A percentile compares a stretch with the other conserved stretches of the same genome.
These are phyloP conservation scores for Macroglossus sobrinus DNA, from an alignment of 2,113 vertebrate genomes.

Conservation along the genomic window DNA sequence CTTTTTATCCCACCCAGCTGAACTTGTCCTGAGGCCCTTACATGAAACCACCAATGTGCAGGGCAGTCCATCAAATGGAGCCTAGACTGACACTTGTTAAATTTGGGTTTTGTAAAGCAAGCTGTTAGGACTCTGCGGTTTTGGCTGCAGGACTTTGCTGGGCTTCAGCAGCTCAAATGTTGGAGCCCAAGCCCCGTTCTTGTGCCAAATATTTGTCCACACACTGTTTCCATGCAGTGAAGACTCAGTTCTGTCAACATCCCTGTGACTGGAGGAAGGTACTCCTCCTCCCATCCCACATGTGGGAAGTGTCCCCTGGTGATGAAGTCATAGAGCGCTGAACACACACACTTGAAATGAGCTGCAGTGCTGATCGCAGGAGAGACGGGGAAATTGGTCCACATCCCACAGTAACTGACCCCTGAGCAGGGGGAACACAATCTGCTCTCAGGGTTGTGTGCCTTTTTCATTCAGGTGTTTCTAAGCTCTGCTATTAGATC, in stretches of 20 bases:
- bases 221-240: conserved; percentile 64
- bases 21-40: not conserved
- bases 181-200: conserved; percentile 66
- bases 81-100: conserved; percentile 46
- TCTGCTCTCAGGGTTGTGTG: not conserved
- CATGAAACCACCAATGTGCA: not conserved
- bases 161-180: conserved; percentile 74
- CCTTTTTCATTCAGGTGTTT: conserved; percentile 57
- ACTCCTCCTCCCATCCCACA: conserved; percentile 66
- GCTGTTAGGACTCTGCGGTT: conserved; percentile 67
- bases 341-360: conserved; percentile 11
- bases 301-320: conserved; percentile 71
- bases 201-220: conserved; percentile 81
- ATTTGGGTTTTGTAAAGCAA: conserved; percentile 57
- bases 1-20: not conserved
- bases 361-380: not conserved
- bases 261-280: conserved; percentile 63
- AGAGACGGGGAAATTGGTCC: not conserved
- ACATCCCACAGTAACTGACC: not conserved
- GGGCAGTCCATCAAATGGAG: conserved; percentile 16
- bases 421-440: conserved; percentile 2
- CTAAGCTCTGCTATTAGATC: conserved; percentile 53
- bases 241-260: conserved; percentile 75
- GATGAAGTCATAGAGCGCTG: conserved; percentile 76
- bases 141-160: conserved; percentile 54